Evolutionary conservation across 2,113 vertebrate genomes (phyloP), one percentile per base, ranked within the genome.

Genomic region (Burhinus oedicnemus): DNA sequence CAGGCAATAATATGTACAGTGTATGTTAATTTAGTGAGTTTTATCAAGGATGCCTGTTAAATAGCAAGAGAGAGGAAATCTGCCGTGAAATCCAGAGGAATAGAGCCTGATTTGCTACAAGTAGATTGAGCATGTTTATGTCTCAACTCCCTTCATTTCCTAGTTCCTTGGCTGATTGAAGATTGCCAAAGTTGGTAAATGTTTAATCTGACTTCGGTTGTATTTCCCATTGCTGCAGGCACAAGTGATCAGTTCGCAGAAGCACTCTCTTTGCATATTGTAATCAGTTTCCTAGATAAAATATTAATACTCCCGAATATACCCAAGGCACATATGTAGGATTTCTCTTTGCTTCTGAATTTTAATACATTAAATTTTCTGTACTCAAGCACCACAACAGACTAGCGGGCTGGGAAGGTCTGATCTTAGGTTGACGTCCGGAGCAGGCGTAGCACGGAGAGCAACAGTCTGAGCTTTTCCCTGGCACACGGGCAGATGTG

Each of bases 391-490:
- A 45, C 55, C 34, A 12, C 20, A 65, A 60, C 44, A 87, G 68
- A 44, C 0, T 5, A 34, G 19, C 8, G 8, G 13, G 51, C 27
- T 79, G 58, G 30, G 64, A 55, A 30, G 44, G 13, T 58, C 49
- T 80, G 58, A 6, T 80, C 74, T 81, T 22, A 11, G 1, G 8
- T 15, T 0, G 3, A 29, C 8, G 5, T 18, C 44, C 25, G 17
- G 44, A 55, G 40, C 40, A 44, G 58, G 22, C 1, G 6, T 12
- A 36, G 21, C 47, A 30, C 0, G 1, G 23, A 16, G 4, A 14
- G 23, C 22, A 12, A 15, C 29, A 49, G 69, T 15, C 44, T 44
- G 51, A 72, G 60, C 40, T 86, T 66, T 86, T 79, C 30, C 34
- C 25, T 16, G 71, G 34, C 20, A 22, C 36, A 29, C 0, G 21